Evolutionary conservation across 2,797 vertebrate genomes (phyloP), one percentile per base, ranked within the genome.

Genomic region (Sphenodon punctatus): DNA sequence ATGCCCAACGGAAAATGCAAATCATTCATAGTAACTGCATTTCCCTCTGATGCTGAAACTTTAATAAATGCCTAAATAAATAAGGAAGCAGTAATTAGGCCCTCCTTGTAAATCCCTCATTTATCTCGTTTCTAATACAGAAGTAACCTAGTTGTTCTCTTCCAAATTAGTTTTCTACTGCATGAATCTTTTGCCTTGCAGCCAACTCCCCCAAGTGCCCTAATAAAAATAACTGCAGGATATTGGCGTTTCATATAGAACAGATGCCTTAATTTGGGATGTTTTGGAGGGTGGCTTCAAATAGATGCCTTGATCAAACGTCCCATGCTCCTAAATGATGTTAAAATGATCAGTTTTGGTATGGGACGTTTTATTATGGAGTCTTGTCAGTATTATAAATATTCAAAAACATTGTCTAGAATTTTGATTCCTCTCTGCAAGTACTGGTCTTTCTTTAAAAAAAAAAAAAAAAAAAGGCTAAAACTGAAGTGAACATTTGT

Each of bases 11-110:
- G 89, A 82, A 53, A 80, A 80, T 74, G 30, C 39, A 74, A 46
- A 92, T 83, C 67, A 72, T 66, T 91, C 42, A 66, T 60, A 65
- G 11, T 61, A 83, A 51, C 84, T 69, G 2, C 53, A 61, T 78
- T 72, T 36, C 67, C 64, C 25, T 86, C 77, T 27, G 3, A 38
- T 77, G 43, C 36, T 80, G 64, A 83, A 22, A 76, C 73, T 89
- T 84, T 77, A 82, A 36, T 66, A 81, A 84, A 79, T 51, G 30
- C 60, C 60, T 43, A 25, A 66, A 53, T 75, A 87, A 86, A 83
- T 69, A 83, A 66, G 3, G 3, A 32, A 85, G 55, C 75, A 81
- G 13, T 49, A 81, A 39, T 89, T 80, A 56, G 16, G 39, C 23
- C 59, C 59, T n/a, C 12, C 15, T 17, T 56, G 8, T 60, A 51